Evolutionary conservation across 1,140 invertebrate genomes (phyloP).

Genomic region (Xylocopa sonorina): DNA sequence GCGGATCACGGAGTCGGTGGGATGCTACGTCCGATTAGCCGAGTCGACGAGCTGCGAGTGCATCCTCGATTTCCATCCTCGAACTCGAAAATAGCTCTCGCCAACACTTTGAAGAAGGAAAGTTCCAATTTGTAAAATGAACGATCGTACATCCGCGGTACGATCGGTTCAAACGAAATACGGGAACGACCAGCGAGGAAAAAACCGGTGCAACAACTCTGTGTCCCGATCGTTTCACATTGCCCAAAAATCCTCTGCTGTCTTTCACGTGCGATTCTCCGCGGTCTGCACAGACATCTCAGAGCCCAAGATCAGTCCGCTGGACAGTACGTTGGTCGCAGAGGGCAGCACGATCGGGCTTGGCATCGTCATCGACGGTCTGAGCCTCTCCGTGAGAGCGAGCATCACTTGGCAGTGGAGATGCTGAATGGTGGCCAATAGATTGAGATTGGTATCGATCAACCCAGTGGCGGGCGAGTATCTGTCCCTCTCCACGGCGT

Average conservation of each 20-base stretch:
- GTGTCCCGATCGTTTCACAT: not conserved
- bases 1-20: not conserved
- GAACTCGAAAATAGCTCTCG: no score
- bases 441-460: slow-evolving; percentile 80
- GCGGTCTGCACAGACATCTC: slow-evolving; percentile 69
- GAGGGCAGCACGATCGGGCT: slow-evolving; percentile 70
- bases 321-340: slow-evolving; percentile 48
- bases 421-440: slow-evolving; percentile 79
- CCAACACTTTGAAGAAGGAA: no score
- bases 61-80: no score
- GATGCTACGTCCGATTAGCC: not conserved
- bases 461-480: slow-evolving; percentile 76
- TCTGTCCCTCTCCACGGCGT: slow-evolving; percentile 56
- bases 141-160: no score
- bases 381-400: slow-evolving; percentile 78
- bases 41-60: no score
- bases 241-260: not conserved
- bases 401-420: slow-evolving; percentile 81
- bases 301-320: slow-evolving; percentile 60
- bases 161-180: no score
- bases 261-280: slow-evolving; percentile 61
- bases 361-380: slow-evolving; percentile 72
- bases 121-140: no score
- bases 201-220: not conserved
- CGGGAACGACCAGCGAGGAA: not conserved